Base-by-base conservation (phyloP, 2,888 invertebrate species). In the Noctua janthe region DNA sequence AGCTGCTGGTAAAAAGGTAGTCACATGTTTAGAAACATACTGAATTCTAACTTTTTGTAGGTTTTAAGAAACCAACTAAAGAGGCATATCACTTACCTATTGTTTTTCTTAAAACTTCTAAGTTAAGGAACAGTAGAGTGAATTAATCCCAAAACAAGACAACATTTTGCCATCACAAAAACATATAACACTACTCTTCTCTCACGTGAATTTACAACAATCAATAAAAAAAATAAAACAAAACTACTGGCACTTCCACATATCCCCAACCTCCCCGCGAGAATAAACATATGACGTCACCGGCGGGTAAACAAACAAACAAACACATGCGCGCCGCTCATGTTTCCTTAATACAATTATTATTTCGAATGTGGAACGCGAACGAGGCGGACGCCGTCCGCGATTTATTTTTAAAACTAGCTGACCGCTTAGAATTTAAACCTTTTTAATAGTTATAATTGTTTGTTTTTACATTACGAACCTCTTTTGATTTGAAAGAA, bases 211-310 rank as follows among this genome's bases (percentile, higher is more conserved):
- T 69, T 15, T 49, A 17, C 47, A 35, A n/a, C 79, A 78, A 82
- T 71, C 59, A 20, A 72, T 66, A 70, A 80, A 83, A 80, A 84
- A 84, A 81, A 80, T 71, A 88, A 84, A 82, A 81, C 49, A 84
- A 82, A 84, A 86, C 77, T 80, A 81, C 66, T 74, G 47, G 43
- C 79, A 76, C 82, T 13, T 88, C 91, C 91, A 88, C 77, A 71
- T 81, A 62, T 29, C 91, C 96, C 95, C 90, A 84, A 64, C 78
- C 87, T 91, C 94, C 96, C 92, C 95, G 94, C 95, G 95, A 97
- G 97, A 97, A 97, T 97, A 97, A 97, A 97, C 97, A 97, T 95
- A 96, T 97, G 97, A 97, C 97, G 97, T 97, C 97, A 97, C 93
- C 95, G 95, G 92, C 94, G 94, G 94, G 96, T 97, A 97, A 97